These are phyloP conservation scores for Synanthedon tipuliformis DNA, from an alignment of 2,888 invertebrate species.

Conservation along the genomic window DNA sequence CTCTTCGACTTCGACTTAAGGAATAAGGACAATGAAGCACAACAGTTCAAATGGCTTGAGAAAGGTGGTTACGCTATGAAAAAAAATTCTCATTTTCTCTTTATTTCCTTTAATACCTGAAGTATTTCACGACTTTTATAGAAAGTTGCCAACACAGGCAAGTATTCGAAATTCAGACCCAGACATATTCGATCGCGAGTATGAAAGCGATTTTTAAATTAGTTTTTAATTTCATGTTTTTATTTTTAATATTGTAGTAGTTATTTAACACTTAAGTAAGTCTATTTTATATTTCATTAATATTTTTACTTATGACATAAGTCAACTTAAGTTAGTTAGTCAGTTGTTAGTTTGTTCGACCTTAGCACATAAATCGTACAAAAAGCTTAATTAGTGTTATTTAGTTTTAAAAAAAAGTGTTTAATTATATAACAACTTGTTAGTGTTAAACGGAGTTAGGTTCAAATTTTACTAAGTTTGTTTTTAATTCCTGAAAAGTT, in stretches of 20 bases:
- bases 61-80: slow-evolving; percentile 7
- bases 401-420: background rate
- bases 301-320: background rate
- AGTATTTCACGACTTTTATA: slow-evolving; percentile 2
- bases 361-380: background rate
- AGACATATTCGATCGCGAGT: background rate
- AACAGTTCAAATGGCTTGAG: slow-evolving; percentile 8
- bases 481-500: background rate
- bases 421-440: background rate
- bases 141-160: slow-evolving; percentile 2
- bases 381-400: background rate
- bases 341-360: background rate
- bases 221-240: background rate
- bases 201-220: background rate
- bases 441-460: background rate
- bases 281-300: background rate
- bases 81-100: background rate
- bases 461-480: background rate
- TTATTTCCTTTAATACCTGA: slow-evolving; percentile 1
- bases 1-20: background rate
- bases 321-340: background rate
- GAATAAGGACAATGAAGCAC: background rate
- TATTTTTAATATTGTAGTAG: background rate
- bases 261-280: background rate
- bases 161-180: slow-evolving; percentile 1